phyloP scores from a whole-genome alignment of 2,888 invertebrate genomes.

The Eucriotettix oculatus region DNA sequence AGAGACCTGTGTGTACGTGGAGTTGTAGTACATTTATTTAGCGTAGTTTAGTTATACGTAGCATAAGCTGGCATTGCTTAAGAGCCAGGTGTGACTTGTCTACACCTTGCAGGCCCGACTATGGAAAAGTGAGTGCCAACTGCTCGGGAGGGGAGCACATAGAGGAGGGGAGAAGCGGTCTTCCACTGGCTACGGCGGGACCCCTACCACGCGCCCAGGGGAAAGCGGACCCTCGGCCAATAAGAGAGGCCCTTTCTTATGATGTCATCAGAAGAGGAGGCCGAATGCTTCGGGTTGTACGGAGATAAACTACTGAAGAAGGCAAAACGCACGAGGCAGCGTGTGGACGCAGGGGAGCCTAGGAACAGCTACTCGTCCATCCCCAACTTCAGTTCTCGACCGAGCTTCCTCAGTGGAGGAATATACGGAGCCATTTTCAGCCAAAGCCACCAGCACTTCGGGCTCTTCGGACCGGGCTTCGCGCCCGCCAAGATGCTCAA shows the following conservation, averaged over 20 bases:
- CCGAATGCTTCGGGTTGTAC: slow-evolving; percentile 84
- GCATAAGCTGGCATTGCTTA: too few relatives aligned
- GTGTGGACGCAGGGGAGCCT: slow-evolving; percentile 91
- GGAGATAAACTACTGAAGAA: slow-evolving; percentile 85
- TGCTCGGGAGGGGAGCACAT: slow-evolving; percentile 4
- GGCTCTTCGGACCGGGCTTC: slow-evolving; percentile 59
- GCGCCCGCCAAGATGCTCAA: slow-evolving; percentile 76
- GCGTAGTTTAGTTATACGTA: too few relatives aligned
- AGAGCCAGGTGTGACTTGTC: slow-evolving; percentile 1
- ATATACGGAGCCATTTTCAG: slow-evolving; percentile 75
- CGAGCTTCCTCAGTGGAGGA: slow-evolving; percentile 71
- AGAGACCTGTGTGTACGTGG: too few relatives aligned
- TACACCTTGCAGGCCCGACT: slow-evolving; percentile 13
- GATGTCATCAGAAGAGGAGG: slow-evolving; percentile 96
- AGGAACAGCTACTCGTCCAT: slow-evolving; percentile 80
- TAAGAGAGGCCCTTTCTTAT: slow-evolving; percentile 68
- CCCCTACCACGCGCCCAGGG: slow-evolving; percentile 20
- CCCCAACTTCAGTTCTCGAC: slow-evolving; percentile 58
- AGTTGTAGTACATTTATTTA: too few relatives aligned
- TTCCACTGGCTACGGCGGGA: slow-evolving; percentile 12
- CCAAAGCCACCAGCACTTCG: slow-evolving; percentile 49
- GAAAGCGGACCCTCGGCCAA: slow-evolving; percentile 57
- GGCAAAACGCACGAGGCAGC: slow-evolving; percentile 86
- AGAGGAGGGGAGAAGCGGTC: slow-evolving; percentile 15
- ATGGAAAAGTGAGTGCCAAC: slow-evolving; percentile 10